phyloP scores from a whole-genome alignment of 2,113 vertebrate species.

The Morone saxatilis region DNA sequence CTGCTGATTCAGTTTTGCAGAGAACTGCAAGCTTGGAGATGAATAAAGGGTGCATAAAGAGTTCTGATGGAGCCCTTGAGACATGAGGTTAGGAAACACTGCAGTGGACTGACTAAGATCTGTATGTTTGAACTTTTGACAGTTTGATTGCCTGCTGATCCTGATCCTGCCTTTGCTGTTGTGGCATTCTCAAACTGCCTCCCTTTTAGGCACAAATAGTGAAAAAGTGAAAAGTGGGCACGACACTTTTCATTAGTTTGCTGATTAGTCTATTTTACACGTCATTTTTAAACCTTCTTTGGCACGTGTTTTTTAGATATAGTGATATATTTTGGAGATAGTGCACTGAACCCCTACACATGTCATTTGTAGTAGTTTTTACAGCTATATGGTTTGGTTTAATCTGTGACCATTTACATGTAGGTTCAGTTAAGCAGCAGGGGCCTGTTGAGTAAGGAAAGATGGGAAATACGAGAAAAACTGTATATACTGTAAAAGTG shows the following conservation, averaged over 20 bases:
- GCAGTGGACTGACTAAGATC: conserved; percentile 29
- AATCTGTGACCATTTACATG: conserved; percentile 57
- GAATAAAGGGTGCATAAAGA: conserved; percentile 43
- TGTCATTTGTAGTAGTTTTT: background rate
- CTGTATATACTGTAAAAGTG: conserved; percentile 24
- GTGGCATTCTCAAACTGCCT: background rate
- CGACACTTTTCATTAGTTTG: background rate
- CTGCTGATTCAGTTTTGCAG: conserved; percentile 37
- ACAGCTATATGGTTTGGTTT: conserved; percentile 31
- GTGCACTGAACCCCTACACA: background rate
- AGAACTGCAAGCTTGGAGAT: conserved; percentile 34
- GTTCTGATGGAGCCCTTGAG: conserved; percentile 22
- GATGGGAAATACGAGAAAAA: conserved; percentile 42
- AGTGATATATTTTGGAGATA: background rate
- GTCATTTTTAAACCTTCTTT: background rate
- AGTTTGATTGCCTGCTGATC: background rate
- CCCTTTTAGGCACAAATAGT: background rate
- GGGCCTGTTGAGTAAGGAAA: conserved; percentile 51
- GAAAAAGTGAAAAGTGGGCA: too few relatives aligned
- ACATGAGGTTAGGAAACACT: conserved; percentile 43
- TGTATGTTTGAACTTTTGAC: background rate
- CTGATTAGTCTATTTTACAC: background rate
- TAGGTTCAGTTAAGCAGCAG: conserved; percentile 48
- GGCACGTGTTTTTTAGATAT: background rate
- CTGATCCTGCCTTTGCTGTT: background rate